Conservation (phyloP, 1,140 invertebrate genomes). For the Hycleus cichorii region DNA sequence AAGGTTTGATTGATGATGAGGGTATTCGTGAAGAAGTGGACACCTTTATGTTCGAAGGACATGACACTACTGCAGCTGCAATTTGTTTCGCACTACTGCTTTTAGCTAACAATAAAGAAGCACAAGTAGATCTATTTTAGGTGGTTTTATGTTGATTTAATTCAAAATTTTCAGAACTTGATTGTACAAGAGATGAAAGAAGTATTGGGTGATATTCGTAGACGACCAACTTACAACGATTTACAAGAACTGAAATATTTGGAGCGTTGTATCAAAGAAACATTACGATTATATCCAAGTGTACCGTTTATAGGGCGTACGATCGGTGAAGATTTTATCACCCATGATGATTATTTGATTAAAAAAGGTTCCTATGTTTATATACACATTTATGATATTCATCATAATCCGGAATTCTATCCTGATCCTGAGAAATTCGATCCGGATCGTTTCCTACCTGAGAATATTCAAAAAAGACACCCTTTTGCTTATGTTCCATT, state of each 20-base stretch:
- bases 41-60: conserved; percentile 69
- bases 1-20: conserved; percentile 45
- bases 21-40: conserved; percentile 77
- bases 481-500: no score
- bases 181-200: no score
- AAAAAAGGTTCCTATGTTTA: no score
- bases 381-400: no score
- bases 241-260: conserved; percentile 60
- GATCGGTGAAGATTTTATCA: not conserved
- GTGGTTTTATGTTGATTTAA: not conserved
- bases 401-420: no score
- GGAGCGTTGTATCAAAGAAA: conserved; percentile 74
- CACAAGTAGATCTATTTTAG: conserved; percentile 19
- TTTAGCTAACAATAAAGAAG: conserved; percentile 33
- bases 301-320: conserved; percentile 28
- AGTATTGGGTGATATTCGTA: conserved; percentile 48
- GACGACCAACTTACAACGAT: conserved; percentile 52
- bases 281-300: conserved; percentile 48
- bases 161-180: conserved; percentile 1
- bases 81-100: conserved; percentile 38
- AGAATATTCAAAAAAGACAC: no score
- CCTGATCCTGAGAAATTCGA: no score
- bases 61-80: conserved; percentile 40
- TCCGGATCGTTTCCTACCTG: no score
- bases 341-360: not conserved